Conservation (phyloP, 2,797 vertebrate genomes). For the Scarus forsteni region DNA sequence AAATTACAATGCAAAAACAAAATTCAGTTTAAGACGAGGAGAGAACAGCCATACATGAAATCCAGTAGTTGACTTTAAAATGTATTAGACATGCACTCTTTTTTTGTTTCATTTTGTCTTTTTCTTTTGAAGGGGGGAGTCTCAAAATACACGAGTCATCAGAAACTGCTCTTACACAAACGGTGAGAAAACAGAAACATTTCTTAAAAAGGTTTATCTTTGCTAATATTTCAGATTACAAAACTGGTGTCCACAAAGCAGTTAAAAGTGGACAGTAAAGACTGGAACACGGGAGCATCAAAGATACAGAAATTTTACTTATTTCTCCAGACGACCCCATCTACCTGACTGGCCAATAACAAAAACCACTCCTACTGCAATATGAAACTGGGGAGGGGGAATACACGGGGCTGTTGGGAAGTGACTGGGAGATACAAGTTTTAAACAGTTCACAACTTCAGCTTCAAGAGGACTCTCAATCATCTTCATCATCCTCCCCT, state of each 20-base stretch:
- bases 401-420: constrained; percentile 64
- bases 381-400: constrained; percentile 64
- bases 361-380: constrained; percentile 73
- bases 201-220: constrained; percentile 78
- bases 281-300: constrained; percentile 74
- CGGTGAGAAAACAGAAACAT: constrained; percentile 73
- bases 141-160: constrained; percentile 83
- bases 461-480: constrained; percentile 73
- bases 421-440: constrained; percentile 86
- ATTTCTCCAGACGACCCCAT: constrained; percentile 62
- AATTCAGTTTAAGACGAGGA: constrained; percentile 71
- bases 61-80: constrained; percentile 89
- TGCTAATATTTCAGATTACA: constrained; percentile 81
- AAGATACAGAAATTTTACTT: constrained; percentile 74
- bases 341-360: constrained; percentile 79
- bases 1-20: constrained; percentile 66
- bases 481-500: constrained; percentile 93
- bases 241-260: constrained; percentile 79
- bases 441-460: constrained; percentile 94
- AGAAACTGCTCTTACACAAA: constrained; percentile 77
- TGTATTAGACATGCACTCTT: constrained; percentile 86
- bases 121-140: constrained; percentile 56
- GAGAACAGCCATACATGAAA: constrained; percentile 81
- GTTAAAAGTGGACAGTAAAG: constrained; percentile 79
- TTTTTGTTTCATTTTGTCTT: constrained; percentile 73